Base-by-base conservation (phyloP, 2,888 invertebrate species). In the Hypomecis atomaria region DNA sequence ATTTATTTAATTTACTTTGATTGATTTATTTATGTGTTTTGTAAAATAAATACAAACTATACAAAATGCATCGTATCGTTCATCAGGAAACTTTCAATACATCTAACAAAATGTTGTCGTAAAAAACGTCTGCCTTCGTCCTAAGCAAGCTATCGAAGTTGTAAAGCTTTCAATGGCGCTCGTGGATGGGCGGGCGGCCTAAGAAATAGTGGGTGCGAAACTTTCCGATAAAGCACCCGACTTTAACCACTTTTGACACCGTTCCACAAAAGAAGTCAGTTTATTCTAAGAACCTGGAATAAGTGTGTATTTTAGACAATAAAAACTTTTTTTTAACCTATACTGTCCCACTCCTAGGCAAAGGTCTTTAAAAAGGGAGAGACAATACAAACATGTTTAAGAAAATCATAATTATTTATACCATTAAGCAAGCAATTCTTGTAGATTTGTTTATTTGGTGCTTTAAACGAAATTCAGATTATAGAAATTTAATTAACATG, bases 101-200 rank as follows among this genome's bases (percentile, higher is more conserved):
- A 23, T 47, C 34, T 48, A 37, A 45, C 40, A 42, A 65, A 60
- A 67, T 63, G 58, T 44, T 59, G 61, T 66, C 63, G 57, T 70
- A 70, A 66, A 67, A 66, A 62, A 54, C 55, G 62, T 64, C 57
- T 60, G 62, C 60, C 66, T 57, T 67, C 64, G 53, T 67, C 66
- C 67, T 70, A 66, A 66, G 55, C 62, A 67, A 67, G 66, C 66
- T 63, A 63, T 67, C 62, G 55, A 62, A 62, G 59, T 58, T 57
- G 59, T 61, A 55, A 64, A 59, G 63, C 67, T 66, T 64, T 66
- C 62, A 67, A 60, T 52, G 37, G 43, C 56, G 23, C 43, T 47
- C 44, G 56, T 70, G 62, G 62, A 65, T 66, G 54, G 69, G 13
- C 53, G 54, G 69, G 13, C 53, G 53, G 23, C 56, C 56, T 62